phyloP scores from a whole-genome alignment of 2,797 vertebrate genomes.

The Sebastes diploproa region DNA sequence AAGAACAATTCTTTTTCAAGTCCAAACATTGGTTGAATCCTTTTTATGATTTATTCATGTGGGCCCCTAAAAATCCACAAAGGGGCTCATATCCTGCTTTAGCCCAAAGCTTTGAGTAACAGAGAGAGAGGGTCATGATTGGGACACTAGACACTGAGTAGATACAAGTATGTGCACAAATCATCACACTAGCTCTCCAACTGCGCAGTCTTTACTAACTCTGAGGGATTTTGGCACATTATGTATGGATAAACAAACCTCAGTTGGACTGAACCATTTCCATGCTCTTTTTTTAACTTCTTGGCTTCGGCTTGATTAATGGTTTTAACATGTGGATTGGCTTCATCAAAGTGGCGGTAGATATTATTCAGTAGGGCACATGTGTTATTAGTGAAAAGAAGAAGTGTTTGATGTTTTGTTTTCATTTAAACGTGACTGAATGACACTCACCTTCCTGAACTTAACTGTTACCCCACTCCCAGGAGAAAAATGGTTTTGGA shows the following conservation, averaged over 20 bases:
- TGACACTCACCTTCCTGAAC: background rate
- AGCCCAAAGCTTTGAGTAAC: background rate
- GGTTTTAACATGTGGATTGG: constrained; percentile 7
- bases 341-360: background rate
- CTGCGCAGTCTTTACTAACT: background rate
- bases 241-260: constrained; percentile 12
- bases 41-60: constrained; percentile 15
- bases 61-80: background rate
- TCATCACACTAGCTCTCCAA: background rate
- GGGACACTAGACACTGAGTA: background rate
- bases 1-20: background rate
- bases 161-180: background rate
- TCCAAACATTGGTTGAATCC: background rate
- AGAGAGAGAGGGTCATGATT: background rate
- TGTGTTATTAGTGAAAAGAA: background rate
- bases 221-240: background rate
- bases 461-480: background rate
- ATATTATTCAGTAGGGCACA: background rate
- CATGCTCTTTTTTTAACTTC: background rate
- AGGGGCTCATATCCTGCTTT: background rate
- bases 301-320: background rate
- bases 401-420: background rate
- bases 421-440: background rate
- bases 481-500: background rate
- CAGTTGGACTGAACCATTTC: background rate